Conservation (phyloP, 2,113 vertebrate genomes). For the Fregata magnificens region DNA sequence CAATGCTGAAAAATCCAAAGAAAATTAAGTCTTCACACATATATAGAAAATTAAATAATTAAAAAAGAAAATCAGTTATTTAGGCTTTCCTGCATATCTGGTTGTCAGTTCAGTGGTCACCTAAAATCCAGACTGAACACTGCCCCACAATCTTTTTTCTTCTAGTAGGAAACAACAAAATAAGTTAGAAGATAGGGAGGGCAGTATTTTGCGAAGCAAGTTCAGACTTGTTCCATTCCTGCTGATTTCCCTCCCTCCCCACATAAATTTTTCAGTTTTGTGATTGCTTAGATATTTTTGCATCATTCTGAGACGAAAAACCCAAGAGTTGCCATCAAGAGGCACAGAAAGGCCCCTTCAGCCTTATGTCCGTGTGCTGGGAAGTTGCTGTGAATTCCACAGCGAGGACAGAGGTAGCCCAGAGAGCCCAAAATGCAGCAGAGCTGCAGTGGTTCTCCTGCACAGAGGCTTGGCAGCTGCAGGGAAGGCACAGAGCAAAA, state of each 20-base stretch:
- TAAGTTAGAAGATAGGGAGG: not conserved
- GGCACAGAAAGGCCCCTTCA: not conserved
- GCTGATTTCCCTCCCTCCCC: not conserved
- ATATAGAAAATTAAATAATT: not conserved
- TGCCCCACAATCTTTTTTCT: not conserved
- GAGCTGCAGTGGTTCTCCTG: not conserved
- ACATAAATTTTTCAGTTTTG: not conserved
- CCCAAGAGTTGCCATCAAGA: not conserved
- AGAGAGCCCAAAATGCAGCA: not conserved
- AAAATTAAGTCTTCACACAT: not conserved
- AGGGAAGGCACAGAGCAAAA: not conserved
- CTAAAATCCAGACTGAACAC: not conserved
- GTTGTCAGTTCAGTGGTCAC: not conserved
- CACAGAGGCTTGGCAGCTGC: not conserved
- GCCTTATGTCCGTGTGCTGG: rapidly evolving
- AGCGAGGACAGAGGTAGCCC: not conserved
- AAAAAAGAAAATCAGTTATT: not conserved
- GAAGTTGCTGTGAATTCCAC: not conserved
- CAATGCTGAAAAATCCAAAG: not conserved
- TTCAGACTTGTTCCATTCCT: not conserved
- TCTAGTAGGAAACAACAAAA: not conserved
- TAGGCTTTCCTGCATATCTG: not conserved
- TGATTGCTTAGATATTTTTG: not conserved
- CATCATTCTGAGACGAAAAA: not conserved
- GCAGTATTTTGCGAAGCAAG: not conserved